These are phyloP conservation scores for Synanthedon formicaeformis DNA, from an alignment of 2,888 invertebrate genomes.

Conservation along the genomic window DNA sequence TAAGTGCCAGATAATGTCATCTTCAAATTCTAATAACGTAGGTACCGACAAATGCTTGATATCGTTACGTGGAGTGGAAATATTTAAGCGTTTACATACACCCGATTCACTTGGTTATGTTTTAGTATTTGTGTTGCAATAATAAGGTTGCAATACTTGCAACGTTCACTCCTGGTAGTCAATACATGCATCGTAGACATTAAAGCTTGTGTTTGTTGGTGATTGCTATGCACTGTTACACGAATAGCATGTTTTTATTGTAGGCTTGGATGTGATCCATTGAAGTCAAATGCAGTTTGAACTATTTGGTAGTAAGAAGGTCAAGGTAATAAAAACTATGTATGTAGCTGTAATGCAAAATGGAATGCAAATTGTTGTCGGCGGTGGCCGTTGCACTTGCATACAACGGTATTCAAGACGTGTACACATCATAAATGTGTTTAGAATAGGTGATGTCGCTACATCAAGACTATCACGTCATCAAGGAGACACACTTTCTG, in stretches of 20 bases:
- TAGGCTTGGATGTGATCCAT: background rate
- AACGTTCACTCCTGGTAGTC: no score
- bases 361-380: slow-evolving; percentile 36
- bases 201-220: background rate
- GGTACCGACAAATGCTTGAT: no score
- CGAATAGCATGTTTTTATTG: background rate
- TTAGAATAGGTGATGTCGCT: slow-evolving; percentile 39
- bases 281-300: slow-evolving; percentile 66
- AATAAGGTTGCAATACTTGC: no score
- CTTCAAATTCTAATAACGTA: no score
- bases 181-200: background rate
- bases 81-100: slow-evolving; percentile 8
- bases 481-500: background rate
- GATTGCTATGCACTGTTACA: background rate
- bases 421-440: slow-evolving; percentile 37
- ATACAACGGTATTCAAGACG: slow-evolving; percentile 49
- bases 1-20: no score
- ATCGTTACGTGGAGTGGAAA: slow-evolving; percentile 5
- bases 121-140: slow-evolving; percentile 14
- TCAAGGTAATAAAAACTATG: slow-evolving; percentile 35
- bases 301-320: slow-evolving; percentile 19
- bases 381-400: slow-evolving; percentile 52
- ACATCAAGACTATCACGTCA: slow-evolving; percentile 25
- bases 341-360: slow-evolving; percentile 44
- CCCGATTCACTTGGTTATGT: slow-evolving; percentile 14